phyloP scores from a whole-genome alignment of 1,140 invertebrate genomes.

The Himalopsyche phryganea region DNA sequence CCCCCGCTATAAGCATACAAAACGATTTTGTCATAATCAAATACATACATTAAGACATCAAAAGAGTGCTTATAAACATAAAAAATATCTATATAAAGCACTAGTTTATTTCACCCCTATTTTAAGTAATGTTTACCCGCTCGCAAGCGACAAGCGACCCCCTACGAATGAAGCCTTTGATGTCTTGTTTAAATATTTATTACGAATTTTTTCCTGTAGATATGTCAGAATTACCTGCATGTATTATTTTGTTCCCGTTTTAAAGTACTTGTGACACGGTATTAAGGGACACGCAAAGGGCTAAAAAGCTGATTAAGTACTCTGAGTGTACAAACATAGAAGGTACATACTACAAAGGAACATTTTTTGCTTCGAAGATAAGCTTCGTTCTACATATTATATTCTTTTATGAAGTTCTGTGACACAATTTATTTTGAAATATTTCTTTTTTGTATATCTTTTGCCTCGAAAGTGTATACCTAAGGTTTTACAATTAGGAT shows the following conservation, averaged over 20 bases:
- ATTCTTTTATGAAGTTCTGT: too few species aligned
- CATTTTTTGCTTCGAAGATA: too few species aligned
- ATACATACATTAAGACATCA: slow-evolving; percentile 34
- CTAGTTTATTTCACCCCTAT: slow-evolving; percentile 13
- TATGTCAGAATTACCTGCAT: slow-evolving; percentile 31
- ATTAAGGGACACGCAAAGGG: too few species aligned
- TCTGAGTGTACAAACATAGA: too few species aligned
- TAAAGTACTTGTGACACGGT: too few species aligned
- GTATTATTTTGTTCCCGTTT: slow-evolving; percentile 13
- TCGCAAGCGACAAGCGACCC: slow-evolving; percentile 5
- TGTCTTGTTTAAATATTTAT: slow-evolving; percentile 36
- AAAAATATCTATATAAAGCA: slow-evolving; percentile 25
- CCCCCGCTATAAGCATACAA: slow-evolving; percentile 26
- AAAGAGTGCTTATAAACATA: slow-evolving; percentile 24
- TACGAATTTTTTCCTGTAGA: slow-evolving; percentile 29
- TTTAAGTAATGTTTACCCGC: slow-evolving; percentile 31
- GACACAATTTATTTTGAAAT: too few species aligned
- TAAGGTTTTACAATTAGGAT: too few species aligned
- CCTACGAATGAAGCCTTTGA: slow-evolving; percentile 25
- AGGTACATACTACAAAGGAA: too few species aligned
- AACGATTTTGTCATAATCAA: slow-evolving; percentile 35
- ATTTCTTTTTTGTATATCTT: too few species aligned
- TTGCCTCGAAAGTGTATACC: too few species aligned
- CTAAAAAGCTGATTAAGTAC: too few species aligned
- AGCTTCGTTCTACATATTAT: too few species aligned